Evolutionary conservation across 2,113 vertebrate genomes (phyloP).

Genomic region (Erythrolamprus reginae): DNA sequence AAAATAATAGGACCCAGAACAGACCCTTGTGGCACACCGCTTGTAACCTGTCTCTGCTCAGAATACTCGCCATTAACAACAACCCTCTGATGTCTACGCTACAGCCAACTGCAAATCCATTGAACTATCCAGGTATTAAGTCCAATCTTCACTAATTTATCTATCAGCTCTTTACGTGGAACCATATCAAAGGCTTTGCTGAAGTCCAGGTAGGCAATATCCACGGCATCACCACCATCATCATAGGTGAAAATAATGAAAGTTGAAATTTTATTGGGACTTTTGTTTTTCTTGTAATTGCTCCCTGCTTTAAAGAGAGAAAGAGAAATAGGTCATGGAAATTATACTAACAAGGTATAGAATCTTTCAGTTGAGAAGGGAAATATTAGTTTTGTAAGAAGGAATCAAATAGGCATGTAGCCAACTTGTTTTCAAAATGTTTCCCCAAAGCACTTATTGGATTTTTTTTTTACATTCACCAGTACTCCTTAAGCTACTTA

Average conservation of each 20-base stretch:
- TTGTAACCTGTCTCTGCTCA: no score
- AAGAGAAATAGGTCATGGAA: constrained; percentile 43
- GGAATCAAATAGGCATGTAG: constrained; percentile 49
- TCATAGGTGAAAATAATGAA: constrained; percentile 32
- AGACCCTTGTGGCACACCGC: no score
- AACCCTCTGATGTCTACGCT: no score
- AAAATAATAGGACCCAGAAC: no score
- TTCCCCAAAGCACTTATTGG: constrained; percentile 32
- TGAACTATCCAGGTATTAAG: no score
- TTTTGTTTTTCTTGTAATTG: constrained; percentile 46
- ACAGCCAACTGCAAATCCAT: no score
- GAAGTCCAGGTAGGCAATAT: no score
- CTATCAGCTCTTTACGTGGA: no score
- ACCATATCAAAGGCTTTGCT: no score
- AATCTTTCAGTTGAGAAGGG: constrained; percentile 35
- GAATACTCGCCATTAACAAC: no score
- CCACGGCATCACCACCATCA: no score
- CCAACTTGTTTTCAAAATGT: constrained; percentile 48
- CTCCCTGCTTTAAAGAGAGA: constrained; percentile 33
- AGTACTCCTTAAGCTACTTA: constrained; percentile 27
- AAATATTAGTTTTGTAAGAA: constrained; percentile 29
- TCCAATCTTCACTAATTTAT: no score
- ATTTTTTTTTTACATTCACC: constrained; percentile 35
- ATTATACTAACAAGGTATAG: neutral
- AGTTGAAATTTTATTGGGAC: constrained; percentile 39